phyloP scores from a whole-genome alignment of 2,113 vertebrate genomes.

The Copsychus sechellarum region DNA sequence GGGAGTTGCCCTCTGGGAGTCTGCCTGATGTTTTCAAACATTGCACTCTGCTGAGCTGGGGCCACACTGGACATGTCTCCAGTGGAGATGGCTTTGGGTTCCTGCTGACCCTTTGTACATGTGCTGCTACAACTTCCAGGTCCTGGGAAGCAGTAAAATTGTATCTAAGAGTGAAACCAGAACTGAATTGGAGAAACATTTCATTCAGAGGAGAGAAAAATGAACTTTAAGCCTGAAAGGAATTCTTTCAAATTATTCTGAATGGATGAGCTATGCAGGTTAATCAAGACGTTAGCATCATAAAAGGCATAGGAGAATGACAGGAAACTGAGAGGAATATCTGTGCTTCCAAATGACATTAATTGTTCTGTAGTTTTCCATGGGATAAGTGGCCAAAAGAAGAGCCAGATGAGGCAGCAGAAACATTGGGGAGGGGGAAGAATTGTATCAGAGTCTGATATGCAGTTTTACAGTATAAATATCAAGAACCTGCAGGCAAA shows the following conservation, averaged over 20 bases:
- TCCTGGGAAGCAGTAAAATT: constrained; percentile 4
- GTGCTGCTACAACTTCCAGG: background rate
- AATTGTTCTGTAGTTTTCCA: background rate
- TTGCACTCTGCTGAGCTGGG: constrained; percentile 44
- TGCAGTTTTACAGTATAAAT: background rate
- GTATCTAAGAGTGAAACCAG: background rate
- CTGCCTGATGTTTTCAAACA: constrained; percentile 60
- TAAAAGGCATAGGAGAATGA: background rate
- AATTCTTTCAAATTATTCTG: background rate
- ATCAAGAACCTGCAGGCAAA: background rate
- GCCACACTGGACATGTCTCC: background rate
- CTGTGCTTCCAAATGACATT: background rate
- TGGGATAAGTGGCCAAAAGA: background rate
- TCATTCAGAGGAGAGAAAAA: background rate
- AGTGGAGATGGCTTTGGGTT: background rate
- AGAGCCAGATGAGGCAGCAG: background rate
- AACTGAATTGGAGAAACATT: background rate
- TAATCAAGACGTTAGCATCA: background rate
- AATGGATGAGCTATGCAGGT: background rate
- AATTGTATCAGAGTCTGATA: background rate
- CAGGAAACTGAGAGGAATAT: background rate
- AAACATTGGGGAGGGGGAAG: background rate
- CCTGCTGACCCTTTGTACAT: background rate
- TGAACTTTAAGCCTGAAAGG: background rate
- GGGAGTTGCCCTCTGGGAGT: constrained; percentile 34